Evolutionary conservation across 2,888 invertebrate genomes (phyloP).

Genomic region (Meganola albula): DNA sequence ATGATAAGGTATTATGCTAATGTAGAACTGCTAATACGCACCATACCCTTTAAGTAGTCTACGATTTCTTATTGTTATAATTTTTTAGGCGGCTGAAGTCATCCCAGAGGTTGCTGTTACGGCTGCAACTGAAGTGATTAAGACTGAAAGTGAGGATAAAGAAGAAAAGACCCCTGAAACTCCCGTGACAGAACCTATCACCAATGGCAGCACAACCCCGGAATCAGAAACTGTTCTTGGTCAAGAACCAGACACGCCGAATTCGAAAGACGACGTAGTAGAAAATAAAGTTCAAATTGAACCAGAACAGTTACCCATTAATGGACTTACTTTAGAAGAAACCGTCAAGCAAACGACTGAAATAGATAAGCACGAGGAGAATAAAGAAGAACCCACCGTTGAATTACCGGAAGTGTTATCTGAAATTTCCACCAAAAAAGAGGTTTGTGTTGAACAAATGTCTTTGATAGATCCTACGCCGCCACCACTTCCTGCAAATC

Average conservation of each 20-base stretch:
- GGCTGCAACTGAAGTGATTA: conserved; percentile 50
- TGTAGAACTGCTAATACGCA: background rate
- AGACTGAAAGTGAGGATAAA: conserved; percentile 46
- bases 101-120: conserved; percentile 48
- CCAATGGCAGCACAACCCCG: conserved; percentile 67
- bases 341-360: conserved; percentile 43
- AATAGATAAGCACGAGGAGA: conserved; percentile 40
- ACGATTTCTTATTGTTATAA: conserved; percentile 10
- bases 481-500: conserved; percentile 85
- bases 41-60: conserved; percentile 5
- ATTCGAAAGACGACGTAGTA: conserved; percentile 37
- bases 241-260: conserved; percentile 27
- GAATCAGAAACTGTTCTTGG: conserved; percentile 41
- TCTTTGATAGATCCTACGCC: conserved; percentile 82
- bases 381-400: conserved; percentile 50
- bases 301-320: conserved; percentile 61
- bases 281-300: conserved; percentile 39
- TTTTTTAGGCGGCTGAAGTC: conserved; percentile 60
- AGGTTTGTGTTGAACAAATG: conserved; percentile 77
- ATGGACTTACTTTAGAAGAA: conserved; percentile 62
- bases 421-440: conserved; percentile 67
- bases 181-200: conserved; percentile 69
- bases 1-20: conserved; percentile 45
- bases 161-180: conserved; percentile 69
- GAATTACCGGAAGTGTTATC: conserved; percentile 55